Percentiles rank a stretch among this genome's conserved stretches.
These are phyloP conservation scores for Malaclemys terrapin DNA, from an alignment of 2,113 vertebrate genomes.

Conservation along the genomic window DNA sequence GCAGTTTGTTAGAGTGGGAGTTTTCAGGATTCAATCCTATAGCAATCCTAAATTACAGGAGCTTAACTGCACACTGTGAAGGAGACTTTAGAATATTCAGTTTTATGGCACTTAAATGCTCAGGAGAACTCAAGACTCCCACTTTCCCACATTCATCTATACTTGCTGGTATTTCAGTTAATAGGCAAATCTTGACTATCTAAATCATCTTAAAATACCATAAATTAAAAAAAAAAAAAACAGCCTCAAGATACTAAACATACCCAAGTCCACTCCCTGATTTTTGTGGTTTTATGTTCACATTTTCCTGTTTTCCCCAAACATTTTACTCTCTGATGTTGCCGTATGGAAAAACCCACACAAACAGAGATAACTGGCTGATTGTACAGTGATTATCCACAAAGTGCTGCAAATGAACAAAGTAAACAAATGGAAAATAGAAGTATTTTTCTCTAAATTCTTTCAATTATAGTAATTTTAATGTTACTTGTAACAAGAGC, in stretches of 20 bases:
- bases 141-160: background rate
- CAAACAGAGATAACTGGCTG: background rate
- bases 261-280: background rate
- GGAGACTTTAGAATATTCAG: background rate
- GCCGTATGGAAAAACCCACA: background rate
- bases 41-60: background rate
- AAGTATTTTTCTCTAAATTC: conserved; percentile 34
- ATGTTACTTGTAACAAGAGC: background rate
- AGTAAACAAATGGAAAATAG: background rate
- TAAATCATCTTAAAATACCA: background rate
- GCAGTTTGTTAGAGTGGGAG: background rate
- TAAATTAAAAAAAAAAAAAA: background rate
- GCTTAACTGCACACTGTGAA: background rate
- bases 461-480: background rate
- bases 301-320: background rate
- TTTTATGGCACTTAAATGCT: background rate
- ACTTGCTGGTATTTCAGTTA: background rate
- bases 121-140: background rate
- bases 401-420: conserved; percentile 35
- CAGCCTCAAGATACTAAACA: background rate
- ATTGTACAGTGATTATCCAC: background rate
- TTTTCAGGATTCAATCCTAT: background rate
- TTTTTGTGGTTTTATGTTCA: background rate
- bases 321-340: background rate
- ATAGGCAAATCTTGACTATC: background rate